Conservation (phyloP, 2,888 invertebrate species). For the Rotaria magnacalcarata region DNA sequence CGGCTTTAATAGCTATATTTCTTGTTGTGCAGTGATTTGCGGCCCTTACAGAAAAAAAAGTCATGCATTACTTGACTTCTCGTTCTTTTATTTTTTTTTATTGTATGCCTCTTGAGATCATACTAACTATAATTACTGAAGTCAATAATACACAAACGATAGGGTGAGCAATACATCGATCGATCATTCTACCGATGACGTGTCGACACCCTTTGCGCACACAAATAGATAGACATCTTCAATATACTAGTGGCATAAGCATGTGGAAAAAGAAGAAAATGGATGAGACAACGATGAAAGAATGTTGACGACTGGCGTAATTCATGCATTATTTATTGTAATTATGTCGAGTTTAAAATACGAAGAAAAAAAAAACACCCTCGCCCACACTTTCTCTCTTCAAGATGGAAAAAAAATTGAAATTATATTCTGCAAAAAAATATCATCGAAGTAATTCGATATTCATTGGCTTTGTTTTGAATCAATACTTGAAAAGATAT, state of each 20-base stretch:
- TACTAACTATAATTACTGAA: not conserved
- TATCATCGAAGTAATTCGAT: not conserved
- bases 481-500: too few relatives aligned
- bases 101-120: not conserved
- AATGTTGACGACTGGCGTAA: too few relatives aligned
- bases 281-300: not conserved
- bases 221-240: not conserved
- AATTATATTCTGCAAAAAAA: not conserved
- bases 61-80: not conserved
- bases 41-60: not conserved
- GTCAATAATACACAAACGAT: not conserved
- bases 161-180: not conserved
- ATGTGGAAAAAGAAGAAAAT: not conserved
- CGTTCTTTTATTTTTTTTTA: not conserved
- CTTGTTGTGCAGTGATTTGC: not conserved
- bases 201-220: not conserved
- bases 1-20: not conserved
- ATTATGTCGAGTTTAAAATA: too few relatives aligned
- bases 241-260: not conserved
- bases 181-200: not conserved
- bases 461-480: too few relatives aligned
- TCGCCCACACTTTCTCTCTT: too few relatives aligned
- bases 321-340: too few relatives aligned
- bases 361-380: too few relatives aligned
- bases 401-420: too few relatives aligned